Evolutionary conservation across 2,113 vertebrate genomes (phyloP).

Genomic region (Serilophus lunatus): DNA sequence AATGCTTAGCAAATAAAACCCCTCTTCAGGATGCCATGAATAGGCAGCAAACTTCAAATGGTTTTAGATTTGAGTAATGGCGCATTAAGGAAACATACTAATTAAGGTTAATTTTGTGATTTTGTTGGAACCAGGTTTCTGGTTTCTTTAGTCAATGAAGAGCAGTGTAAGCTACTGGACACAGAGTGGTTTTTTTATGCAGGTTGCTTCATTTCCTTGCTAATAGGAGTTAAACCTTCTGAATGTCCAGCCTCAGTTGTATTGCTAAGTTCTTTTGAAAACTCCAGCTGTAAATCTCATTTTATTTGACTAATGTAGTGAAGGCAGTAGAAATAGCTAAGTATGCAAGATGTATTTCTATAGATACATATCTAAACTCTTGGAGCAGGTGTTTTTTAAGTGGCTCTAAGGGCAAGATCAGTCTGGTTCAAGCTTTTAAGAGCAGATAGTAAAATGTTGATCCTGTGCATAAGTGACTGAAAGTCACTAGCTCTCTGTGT

Average conservation of each 20-base stretch:
- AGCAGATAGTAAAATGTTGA: not conserved
- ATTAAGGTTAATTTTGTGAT: constrained; percentile 17
- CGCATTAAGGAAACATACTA: not conserved
- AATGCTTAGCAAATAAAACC: not conserved
- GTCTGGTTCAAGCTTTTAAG: not conserved
- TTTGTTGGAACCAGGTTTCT: not conserved
- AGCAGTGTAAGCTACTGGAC: not conserved
- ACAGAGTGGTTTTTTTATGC: not conserved
- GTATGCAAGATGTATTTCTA: not conserved
- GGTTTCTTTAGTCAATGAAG: not conserved
- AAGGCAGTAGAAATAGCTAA: not conserved
- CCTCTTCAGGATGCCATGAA: not conserved
- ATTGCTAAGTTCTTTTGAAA: not conserved
- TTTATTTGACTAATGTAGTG: not conserved
- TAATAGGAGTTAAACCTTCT: not conserved
- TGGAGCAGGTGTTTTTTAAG: not conserved
- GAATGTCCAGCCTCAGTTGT: not conserved
- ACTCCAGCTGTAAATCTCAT: not conserved
- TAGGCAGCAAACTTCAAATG: not conserved
- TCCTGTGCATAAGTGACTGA: not conserved
- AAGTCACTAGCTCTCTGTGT: not conserved
- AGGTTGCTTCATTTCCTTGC: not conserved
- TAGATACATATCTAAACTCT: not conserved
- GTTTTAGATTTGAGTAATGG: constrained; percentile 32
- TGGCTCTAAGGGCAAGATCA: not conserved